Percentiles rank a stretch among this genome's conserved stretches.
Conservation (phyloP, 2,888 invertebrate species). For the Zygaena filipendulae region DNA sequence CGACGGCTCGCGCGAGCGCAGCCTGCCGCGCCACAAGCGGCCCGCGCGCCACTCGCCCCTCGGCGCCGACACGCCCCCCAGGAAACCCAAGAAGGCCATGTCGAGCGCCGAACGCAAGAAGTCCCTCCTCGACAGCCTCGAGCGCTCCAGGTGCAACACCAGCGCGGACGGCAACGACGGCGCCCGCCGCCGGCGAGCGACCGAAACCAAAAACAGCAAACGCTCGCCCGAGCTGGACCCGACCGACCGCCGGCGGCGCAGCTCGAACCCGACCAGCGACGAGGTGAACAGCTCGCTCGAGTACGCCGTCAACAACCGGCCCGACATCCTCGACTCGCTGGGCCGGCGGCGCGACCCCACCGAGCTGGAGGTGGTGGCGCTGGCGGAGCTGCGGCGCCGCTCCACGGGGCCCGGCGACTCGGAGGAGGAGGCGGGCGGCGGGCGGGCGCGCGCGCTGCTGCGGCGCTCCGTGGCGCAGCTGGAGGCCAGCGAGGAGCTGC, state of each 20-base stretch:
- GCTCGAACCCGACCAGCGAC: constrained; percentile 59
- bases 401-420: constrained; percentile 55
- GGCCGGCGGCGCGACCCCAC: constrained; percentile 39
- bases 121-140: constrained; percentile 52
- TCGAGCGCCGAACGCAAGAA: constrained; percentile 64
- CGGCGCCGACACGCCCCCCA: constrained; percentile 37
- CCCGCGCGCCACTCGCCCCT: constrained; percentile 45
- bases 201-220: constrained; percentile 47
- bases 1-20: constrained; percentile 39
- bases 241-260: constrained; percentile 50
- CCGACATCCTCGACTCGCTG: constrained; percentile 56
- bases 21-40: constrained; percentile 45
- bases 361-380: constrained; percentile 47
- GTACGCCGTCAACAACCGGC: constrained; percentile 58
- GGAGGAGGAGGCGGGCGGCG: constrained; percentile 72
- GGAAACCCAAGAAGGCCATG: constrained; percentile 60
- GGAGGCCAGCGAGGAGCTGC: constrained; percentile 67
- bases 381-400: constrained; percentile 48
- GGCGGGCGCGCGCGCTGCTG: constrained; percentile 72
- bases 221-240: constrained; percentile 58
- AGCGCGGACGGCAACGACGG: constrained; percentile 60
- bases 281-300: constrained; percentile 60
- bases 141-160: constrained; percentile 56
- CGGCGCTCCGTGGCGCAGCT: constrained; percentile 73
- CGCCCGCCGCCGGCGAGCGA: constrained; percentile 41